Evolutionary conservation across 2,888 invertebrate genomes (phyloP), one percentile per base, ranked within the genome.

Genomic region (Lydus trimaculatus): DNA sequence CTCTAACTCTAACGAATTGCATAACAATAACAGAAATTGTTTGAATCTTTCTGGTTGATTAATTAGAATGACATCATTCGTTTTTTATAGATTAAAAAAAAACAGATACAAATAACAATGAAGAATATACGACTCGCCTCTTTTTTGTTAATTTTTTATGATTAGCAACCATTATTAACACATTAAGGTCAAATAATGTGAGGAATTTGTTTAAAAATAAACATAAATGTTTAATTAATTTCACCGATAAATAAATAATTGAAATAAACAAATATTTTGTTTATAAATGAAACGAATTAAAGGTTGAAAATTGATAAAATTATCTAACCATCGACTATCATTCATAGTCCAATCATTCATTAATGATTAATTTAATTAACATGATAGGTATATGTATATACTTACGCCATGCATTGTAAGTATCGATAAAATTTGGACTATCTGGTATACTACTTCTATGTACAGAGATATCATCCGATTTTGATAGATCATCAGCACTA

Each of bases 361-460:
- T 36, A 36, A 36, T 15, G 17, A 17, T 17, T n/a, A 48, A 17
- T 23, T 48, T 1, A 20, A 39, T 39, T n/a, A 7, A 11, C 4
- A 33, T 6, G 11, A 7, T 7, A 7, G 7, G 0, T 43, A 17
- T 17, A 17, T 43, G 8, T 20, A 23, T 9, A 23, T 71, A 81
- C 82, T 81, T 78, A 82, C 82, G 77, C 80, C 81, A 82, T 6
- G 79, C 80, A 72, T 77, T 79, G 66, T 80, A 80, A 13, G 79
- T 80, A 66, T 79, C 75, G 43, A 72, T 66, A 64, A 77, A 78
- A 71, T 79, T 79, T 1, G 79, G 79, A 67, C 80, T 79, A 63
- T 76, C 78, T 13, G 75, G 68, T 48, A 75, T 69, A 71, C 71
- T 75, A 31, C 69, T 69, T n/a, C 13, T 36, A 61, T 72, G 76